Evolutionary conservation across 2,797 vertebrate species (phyloP).

Genomic region (Hippocampus kuda): DNA sequence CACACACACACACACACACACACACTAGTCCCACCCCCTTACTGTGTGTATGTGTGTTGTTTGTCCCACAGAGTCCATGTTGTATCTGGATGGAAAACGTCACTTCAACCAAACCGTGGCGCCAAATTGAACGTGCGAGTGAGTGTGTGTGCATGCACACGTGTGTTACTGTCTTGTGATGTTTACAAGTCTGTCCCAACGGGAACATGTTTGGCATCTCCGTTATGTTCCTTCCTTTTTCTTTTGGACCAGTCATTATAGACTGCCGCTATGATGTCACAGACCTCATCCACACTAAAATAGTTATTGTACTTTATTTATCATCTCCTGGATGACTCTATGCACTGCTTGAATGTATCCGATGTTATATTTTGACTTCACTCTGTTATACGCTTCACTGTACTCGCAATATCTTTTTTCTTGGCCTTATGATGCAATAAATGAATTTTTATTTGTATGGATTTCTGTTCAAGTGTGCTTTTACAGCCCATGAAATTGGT

Average conservation of each 20-base stretch:
- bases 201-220: neutral
- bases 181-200: neutral
- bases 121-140: slow-evolving; percentile 22
- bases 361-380: neutral
- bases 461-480: neutral
- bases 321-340: neutral
- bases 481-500: neutral
- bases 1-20: neutral
- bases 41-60: slow-evolving; percentile 8
- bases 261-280: neutral
- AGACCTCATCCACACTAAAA: too few species aligned
- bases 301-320: neutral
- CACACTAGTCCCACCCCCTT: neutral
- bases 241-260: neutral
- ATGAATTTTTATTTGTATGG: neutral
- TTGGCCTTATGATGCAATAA: neutral
- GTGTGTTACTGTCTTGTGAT: neutral
- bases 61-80: slow-evolving; percentile 82
- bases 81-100: slow-evolving; percentile 91
- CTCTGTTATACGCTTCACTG: neutral
- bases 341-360: neutral
- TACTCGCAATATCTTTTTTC: neutral
- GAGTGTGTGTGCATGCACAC: neutral
- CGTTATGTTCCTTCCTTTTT: neutral
- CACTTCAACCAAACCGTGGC: slow-evolving; percentile 75